A percentile compares a stretch with the other conserved stretches of the same genome.
These are phyloP conservation scores for Hyla sarda DNA, from an alignment of 2,113 vertebrate species.

Conservation along the genomic window DNA sequence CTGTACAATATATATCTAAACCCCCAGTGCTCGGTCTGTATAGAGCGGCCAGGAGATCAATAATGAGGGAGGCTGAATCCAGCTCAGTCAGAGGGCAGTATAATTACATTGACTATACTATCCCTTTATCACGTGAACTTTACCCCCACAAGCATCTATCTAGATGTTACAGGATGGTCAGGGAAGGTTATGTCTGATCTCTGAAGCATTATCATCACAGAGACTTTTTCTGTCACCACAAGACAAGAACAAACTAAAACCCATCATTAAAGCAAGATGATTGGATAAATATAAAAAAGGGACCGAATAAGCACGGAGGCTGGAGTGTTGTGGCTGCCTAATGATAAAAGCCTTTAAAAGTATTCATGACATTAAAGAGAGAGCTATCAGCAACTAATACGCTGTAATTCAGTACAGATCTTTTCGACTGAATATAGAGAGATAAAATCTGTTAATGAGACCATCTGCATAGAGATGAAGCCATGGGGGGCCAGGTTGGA, in stretches of 20 bases:
- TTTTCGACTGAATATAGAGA: background rate
- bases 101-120: constrained; percentile 28
- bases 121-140: constrained; percentile 28
- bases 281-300: background rate
- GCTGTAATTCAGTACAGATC: background rate
- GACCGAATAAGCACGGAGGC: background rate
- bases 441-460: background rate
- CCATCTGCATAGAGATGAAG: background rate
- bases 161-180: constrained; percentile 10
- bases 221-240: constrained; percentile 2
- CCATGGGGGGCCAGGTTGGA: background rate
- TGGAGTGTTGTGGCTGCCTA: background rate
- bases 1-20: constrained; percentile 1
- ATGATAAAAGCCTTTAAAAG: background rate
- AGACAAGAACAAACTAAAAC: constrained; percentile 1
- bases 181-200: constrained; percentile 9
- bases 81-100: constrained; percentile 1
- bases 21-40: background rate
- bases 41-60: background rate
- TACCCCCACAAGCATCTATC: constrained; percentile 23
- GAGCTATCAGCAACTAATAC: background rate
- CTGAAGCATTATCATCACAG: background rate
- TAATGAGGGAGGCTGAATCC: constrained; percentile 5
- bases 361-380: background rate
- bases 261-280: background rate